These are phyloP conservation scores for Fissipunctia ypsillon DNA, from an alignment of 2,888 invertebrate species.

Conservation along the genomic window DNA sequence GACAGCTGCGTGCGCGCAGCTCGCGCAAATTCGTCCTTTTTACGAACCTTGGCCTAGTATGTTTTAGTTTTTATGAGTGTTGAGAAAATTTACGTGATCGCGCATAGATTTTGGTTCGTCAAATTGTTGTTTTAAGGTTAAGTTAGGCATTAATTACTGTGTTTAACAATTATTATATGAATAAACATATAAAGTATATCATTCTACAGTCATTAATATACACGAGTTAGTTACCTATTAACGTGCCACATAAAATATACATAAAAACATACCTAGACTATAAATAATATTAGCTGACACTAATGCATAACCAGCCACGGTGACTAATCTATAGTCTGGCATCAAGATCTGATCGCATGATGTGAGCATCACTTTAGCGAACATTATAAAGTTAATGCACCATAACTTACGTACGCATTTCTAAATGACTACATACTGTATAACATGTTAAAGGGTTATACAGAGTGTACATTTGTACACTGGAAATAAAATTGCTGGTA, in stretches of 20 bases:
- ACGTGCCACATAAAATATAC: background rate
- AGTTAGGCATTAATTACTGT: slow-evolving; percentile 15
- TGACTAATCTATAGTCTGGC: slow-evolving; percentile 55
- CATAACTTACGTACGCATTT: slow-evolving; percentile 15
- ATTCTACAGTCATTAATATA: background rate
- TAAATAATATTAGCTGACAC: slow-evolving; percentile 11
- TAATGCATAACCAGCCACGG: slow-evolving; percentile 30
- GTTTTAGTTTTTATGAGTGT: slow-evolving; percentile 22
- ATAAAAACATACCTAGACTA: no score
- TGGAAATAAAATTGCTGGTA: background rate
- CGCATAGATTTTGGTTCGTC: slow-evolving; percentile 17
- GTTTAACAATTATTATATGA: background rate
- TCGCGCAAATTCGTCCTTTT: slow-evolving; percentile 36
- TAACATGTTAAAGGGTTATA: background rate
- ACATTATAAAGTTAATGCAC: slow-evolving; percentile 31
- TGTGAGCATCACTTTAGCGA: slow-evolving; percentile 31
- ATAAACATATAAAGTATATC: background rate
- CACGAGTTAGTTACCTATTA: background rate
- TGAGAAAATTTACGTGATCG: slow-evolving; percentile 36
- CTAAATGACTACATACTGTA: background rate
- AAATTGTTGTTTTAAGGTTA: slow-evolving; percentile 11
- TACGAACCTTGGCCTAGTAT: slow-evolving; percentile 46
- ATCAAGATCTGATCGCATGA: slow-evolving; percentile 42
- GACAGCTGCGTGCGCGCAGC: slow-evolving; percentile 27
- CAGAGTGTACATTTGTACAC: background rate